A percentile compares a stretch with the other conserved stretches of the same genome.
Conservation (phyloP, 2,888 invertebrate species). For the Yponomeuta malinellus region DNA sequence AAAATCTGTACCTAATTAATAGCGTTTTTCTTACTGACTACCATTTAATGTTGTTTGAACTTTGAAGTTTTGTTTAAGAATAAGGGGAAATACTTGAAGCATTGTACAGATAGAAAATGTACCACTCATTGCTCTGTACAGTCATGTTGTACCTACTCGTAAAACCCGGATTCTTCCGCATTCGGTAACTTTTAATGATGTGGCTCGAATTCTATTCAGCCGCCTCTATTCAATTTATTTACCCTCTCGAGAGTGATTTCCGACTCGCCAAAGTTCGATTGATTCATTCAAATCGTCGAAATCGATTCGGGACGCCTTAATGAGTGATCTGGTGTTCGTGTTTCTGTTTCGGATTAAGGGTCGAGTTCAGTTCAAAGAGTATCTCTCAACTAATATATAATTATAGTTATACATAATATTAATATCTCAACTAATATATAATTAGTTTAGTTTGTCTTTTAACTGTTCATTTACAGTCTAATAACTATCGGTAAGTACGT, state of each 20-base stretch:
- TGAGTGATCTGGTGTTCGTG: neutral
- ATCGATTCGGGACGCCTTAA: neutral
- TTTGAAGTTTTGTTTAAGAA: no score
- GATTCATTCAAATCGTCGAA: neutral
- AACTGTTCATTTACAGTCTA: no score
- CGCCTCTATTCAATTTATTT: neutral
- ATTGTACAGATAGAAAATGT: neutral
- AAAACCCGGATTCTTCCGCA: neutral
- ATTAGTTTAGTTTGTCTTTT: no score
- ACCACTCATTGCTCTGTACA: neutral
- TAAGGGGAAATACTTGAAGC: no score
- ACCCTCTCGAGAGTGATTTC: neutral
- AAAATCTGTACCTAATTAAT: no score
- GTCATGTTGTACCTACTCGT: neutral
- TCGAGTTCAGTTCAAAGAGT: neutral
- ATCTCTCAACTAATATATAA: neutral
- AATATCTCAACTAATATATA: no score
- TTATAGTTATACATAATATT: no score
- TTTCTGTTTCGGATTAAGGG: neutral
- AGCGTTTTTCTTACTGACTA: no score
- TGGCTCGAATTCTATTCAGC: neutral
- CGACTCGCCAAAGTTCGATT: neutral
- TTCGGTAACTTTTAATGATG: constrained; percentile 1
- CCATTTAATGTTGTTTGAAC: no score
- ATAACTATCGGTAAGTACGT: no score